Evolutionary conservation across 2,888 invertebrate species (phyloP), one percentile per base, ranked within the genome.

Genomic region (Trilocha varians): DNA sequence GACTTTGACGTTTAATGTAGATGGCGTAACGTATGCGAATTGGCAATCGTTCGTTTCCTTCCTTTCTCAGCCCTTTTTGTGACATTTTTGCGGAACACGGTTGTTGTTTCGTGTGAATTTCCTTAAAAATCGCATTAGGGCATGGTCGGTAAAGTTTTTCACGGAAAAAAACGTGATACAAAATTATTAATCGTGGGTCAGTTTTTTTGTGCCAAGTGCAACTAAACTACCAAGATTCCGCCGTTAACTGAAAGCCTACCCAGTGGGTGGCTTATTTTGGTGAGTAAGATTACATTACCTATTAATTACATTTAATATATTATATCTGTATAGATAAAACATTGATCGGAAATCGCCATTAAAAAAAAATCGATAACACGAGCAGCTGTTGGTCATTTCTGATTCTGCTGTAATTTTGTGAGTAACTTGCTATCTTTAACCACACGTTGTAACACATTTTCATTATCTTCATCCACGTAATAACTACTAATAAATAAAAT

Each of bases 151-250:
- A 79, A 71, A 80, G 78, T 75, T 74, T 70, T 69, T 66, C 59
- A 63, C 63, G 67, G 63, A 63, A 78, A 70, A 73, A 70, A 70
- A 70, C 75, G 80, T 78, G 72, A 70, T 57, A 64, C 66, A 70
- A 80, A 77, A 72, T 75, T 69, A 70, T 52, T 68, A 70, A 72
- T 71, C 74, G 84, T 77, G 72, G 74, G 78, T 74, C 68, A 72
- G 74, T 84, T 86, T 85, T 84, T 79, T 77, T 72, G 80, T 82
- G 82, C 82, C 78, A 78, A 84, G 86, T 86, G 86, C 82, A 70
- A 82, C 68, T 86, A 91, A 90, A 87, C 90, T 88, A 88, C 88
- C 92, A 92, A 90, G 90, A 92, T 92, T 92, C 91, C 92, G 91
- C 89, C 91, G 87, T 89, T 88, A 91, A 90, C 87, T 87, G 88